Percentiles rank a stretch among this genome's conserved stretches.
Evolutionary conservation across 2,797 vertebrate species (phyloP).

Genomic region (Mareca strepera): DNA sequence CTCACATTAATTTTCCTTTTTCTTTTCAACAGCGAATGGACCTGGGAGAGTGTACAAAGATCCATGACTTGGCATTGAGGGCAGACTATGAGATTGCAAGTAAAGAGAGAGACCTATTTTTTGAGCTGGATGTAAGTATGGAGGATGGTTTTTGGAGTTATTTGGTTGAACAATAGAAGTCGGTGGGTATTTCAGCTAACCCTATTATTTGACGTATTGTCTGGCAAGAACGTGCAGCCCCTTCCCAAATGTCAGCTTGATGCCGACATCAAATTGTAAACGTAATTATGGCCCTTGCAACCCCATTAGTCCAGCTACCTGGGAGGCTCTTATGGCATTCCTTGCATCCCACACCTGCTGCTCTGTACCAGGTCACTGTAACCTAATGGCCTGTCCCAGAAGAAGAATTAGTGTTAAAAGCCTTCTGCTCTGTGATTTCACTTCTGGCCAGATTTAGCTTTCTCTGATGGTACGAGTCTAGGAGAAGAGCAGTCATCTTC

Average conservation of each 20-base stretch:
- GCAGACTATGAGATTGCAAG: slow-evolving; percentile 99
- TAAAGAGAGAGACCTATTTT: slow-evolving; percentile 97
- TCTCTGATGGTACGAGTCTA: not conserved
- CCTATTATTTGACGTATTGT: not conserved
- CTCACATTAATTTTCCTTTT: not conserved
- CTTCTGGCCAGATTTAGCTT: not conserved
- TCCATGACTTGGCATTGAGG: slow-evolving; percentile 96
- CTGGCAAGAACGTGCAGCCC: not conserved
- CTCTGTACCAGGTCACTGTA: not conserved
- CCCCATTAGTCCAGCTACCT: not conserved
- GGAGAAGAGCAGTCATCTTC: not conserved
- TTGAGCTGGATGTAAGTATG: slow-evolving; percentile 95
- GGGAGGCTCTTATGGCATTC: not conserved
- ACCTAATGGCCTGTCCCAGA: not conserved
- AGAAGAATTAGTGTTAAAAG: not conserved
- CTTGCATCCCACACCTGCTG: not conserved
- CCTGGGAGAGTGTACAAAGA: slow-evolving; percentile 97
- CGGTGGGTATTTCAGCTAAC: not conserved
- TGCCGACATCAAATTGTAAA: not conserved
- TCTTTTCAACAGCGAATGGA: slow-evolving; percentile 90
- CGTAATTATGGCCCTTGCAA: not conserved
- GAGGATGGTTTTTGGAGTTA: not conserved
- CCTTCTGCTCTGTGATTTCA: not conserved
- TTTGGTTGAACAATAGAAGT: not conserved
- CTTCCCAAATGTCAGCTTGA: not conserved